phyloP scores from a whole-genome alignment of 2,797 vertebrate species.

The Sphaeramia orbicularis region DNA sequence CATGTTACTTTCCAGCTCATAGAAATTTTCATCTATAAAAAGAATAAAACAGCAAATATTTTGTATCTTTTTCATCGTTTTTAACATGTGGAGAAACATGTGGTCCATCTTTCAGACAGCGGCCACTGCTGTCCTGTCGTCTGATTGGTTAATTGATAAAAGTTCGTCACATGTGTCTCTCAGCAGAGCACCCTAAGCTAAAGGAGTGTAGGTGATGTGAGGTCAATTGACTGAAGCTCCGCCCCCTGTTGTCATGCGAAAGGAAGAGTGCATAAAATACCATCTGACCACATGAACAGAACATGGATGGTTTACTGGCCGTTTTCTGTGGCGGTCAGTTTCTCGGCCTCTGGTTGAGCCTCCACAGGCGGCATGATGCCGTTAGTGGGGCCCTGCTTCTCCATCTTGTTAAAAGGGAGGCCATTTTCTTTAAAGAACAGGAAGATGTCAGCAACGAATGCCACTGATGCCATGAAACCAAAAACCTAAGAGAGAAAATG shows the following conservation, averaged over 20 bases:
- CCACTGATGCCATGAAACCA: conserved; percentile 83
- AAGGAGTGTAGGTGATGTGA: neutral
- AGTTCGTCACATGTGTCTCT: neutral
- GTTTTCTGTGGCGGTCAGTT: conserved; percentile 9
- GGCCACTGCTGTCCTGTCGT: no score
- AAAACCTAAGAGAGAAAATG: conserved; percentile 79
- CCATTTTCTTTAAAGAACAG: conserved; percentile 12
- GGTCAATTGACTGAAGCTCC: conserved; percentile 7
- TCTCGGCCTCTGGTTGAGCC: conserved; percentile 41
- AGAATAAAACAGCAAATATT: no score
- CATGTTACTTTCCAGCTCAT: no score
- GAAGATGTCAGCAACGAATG: conserved; percentile 73
- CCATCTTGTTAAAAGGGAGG: conserved; percentile 12
- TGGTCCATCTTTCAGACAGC: no score
- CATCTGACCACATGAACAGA: conserved; percentile 8
- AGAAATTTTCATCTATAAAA: no score
- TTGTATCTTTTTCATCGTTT: no score
- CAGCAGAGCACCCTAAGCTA: neutral
- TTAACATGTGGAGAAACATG: no score
- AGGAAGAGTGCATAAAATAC: conserved; percentile 10
- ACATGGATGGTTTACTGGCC: no score
- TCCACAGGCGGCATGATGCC: fast-evolving
- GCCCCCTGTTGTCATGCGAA: conserved; percentile 2
- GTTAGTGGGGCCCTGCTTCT: neutral
- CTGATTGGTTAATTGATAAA: neutral